Evolutionary conservation across 1,140 invertebrate genomes (phyloP).

Genomic region (Ruditapes philippinarum): DNA sequence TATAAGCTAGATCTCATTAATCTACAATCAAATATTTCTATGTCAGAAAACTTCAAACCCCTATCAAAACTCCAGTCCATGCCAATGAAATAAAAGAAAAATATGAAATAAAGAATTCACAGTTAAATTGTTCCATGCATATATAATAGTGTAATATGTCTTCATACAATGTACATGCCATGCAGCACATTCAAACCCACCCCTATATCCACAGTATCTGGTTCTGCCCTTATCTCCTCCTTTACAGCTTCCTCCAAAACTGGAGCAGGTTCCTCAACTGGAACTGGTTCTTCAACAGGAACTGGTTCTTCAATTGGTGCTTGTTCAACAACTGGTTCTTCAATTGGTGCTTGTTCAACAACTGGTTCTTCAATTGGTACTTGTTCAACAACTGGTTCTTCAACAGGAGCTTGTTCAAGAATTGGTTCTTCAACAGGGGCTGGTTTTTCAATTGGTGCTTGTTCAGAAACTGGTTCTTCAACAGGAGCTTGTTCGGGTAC

Average conservation of each 20-base stretch:
- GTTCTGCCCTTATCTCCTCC: neutral
- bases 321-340: neutral
- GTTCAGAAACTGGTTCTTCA: neutral
- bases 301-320: neutral
- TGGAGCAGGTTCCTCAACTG: neutral
- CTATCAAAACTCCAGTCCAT: neutral
- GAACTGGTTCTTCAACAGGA: neutral
- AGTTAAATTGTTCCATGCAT: neutral
- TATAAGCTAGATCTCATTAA: neutral
- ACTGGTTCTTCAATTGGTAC: neutral
- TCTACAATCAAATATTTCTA: neutral
- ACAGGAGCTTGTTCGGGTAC: neutral
- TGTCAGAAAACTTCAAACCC: conserved; percentile 10
- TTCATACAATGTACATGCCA: conserved; percentile 8
- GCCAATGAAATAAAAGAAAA: conserved; percentile 4
- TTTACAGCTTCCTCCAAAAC: neutral
- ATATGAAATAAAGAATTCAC: conserved; percentile 2
- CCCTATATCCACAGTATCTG: conserved; percentile 32
- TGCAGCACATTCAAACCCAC: conserved; percentile 57
- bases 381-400: neutral
- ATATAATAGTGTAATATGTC: neutral
- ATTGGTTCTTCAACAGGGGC: neutral
- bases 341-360: neutral
- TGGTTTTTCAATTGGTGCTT: neutral
- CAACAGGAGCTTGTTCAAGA: neutral